Conservation (phyloP, 2,797 vertebrate genomes). For the Adrianichthys oophorus region DNA sequence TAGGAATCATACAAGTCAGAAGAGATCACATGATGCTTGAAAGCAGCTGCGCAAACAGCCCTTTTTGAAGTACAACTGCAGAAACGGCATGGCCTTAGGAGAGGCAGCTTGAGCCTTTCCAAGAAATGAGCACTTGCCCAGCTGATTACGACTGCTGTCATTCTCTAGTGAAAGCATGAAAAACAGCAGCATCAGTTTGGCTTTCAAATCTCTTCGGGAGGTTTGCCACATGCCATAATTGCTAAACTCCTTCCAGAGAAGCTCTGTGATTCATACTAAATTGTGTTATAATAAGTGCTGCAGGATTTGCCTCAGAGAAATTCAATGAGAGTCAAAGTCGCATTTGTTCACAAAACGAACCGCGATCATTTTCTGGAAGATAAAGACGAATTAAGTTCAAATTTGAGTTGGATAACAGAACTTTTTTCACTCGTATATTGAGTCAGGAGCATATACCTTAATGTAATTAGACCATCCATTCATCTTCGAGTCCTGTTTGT, state of each 20-base stretch:
- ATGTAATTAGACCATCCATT: too few species aligned
- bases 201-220: slow-evolving; percentile 21
- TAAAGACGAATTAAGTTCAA: too few species aligned
- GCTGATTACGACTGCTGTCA: slow-evolving; percentile 9
- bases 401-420: too few species aligned
- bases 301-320: slow-evolving; percentile 22
- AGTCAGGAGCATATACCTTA: too few species aligned
- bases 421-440: too few species aligned
- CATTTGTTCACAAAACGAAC: slow-evolving; percentile 7
- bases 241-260: slow-evolving; percentile 18
- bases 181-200: slow-evolving; percentile 22
- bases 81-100: not conserved
- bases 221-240: slow-evolving; percentile 41
- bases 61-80: not conserved
- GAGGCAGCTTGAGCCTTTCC: slow-evolving; percentile 3
- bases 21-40: slow-evolving; percentile 1
- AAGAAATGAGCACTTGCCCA: slow-evolving; percentile 14
- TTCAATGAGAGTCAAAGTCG: slow-evolving; percentile 22
- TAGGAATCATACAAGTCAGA: not conserved
- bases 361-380: too few species aligned
- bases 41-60: not conserved
- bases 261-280: slow-evolving; percentile 25
- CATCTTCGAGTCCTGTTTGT: too few species aligned
- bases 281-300: slow-evolving; percentile 6
- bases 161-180: slow-evolving; percentile 27